A percentile compares a stretch with the other conserved stretches of the same genome.
Evolutionary conservation across 1,140 invertebrate species (phyloP).

Genomic region (Temnothorax curvispinosus): DNA sequence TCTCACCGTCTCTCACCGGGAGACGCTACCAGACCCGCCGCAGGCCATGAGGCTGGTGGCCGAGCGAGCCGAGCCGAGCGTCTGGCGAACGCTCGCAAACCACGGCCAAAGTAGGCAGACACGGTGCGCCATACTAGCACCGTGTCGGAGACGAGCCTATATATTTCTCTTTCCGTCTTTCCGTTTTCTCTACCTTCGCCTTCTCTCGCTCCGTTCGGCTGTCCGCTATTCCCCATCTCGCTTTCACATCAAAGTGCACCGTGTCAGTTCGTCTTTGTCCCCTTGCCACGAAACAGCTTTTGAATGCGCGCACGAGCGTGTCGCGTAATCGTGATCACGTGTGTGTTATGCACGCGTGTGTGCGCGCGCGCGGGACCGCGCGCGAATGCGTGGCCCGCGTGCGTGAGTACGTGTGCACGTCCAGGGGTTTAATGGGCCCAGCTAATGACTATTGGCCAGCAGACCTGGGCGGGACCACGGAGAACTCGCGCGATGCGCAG

Average conservation of each 20-base stretch:
- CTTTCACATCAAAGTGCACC: slow-evolving; percentile 17
- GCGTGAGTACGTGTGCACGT: slow-evolving; percentile 72
- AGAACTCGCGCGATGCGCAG: slow-evolving; percentile 63
- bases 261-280: slow-evolving; percentile 40
- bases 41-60: slow-evolving; percentile 63
- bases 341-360: slow-evolving; percentile 32
- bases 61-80: neutral
- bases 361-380: neutral
- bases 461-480: slow-evolving; percentile 84
- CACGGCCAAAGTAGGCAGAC: slow-evolving; percentile 52
- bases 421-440: slow-evolving; percentile 85
- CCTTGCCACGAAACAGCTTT: slow-evolving; percentile 60
- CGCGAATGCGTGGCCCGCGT: slow-evolving; percentile 61
- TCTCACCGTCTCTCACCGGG: slow-evolving; percentile 60
- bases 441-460: slow-evolving; percentile 86
- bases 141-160: neutral
- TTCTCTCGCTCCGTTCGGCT: slow-evolving; percentile 12
- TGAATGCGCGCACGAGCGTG: slow-evolving; percentile 21
- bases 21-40: slow-evolving; percentile 71
- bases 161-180: slow-evolving; percentile 43
- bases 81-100: slow-evolving; percentile 47
- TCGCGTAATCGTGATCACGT: slow-evolving; percentile 58
- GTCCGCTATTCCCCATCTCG: slow-evolving; percentile 22
- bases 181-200: slow-evolving; percentile 47
- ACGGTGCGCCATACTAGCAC: slow-evolving; percentile 61